phyloP scores from a whole-genome alignment of 1,140 invertebrate species.

The Hyphantria cunea region DNA sequence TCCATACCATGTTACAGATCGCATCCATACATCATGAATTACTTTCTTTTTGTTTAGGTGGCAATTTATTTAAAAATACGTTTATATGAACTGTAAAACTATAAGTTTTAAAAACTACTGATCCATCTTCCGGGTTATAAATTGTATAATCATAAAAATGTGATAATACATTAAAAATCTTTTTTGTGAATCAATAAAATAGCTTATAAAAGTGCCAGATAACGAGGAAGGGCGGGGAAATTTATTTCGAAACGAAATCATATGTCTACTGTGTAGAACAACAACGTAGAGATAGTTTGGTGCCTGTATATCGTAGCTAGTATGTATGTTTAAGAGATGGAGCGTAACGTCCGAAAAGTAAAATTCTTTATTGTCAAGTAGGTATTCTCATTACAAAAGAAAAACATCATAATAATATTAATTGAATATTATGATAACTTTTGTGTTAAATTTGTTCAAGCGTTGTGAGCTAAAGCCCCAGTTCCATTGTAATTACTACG shows the following conservation, averaged over 20 bases:
- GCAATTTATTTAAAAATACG: conserved; percentile 13
- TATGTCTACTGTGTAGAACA: conserved; percentile 81
- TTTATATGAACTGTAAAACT: conserved; percentile 13
- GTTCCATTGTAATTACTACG: conserved; percentile 47
- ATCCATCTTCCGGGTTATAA: conserved; percentile 9
- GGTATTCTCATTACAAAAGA: no score
- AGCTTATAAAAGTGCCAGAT: conserved; percentile 37
- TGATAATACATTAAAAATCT: conserved; percentile 32
- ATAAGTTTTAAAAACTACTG: conserved; percentile 1
- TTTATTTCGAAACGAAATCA: conserved; percentile 79
- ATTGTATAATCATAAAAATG: conserved; percentile 11
- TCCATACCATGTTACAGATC: conserved; percentile 16
- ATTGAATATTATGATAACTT: background rate
- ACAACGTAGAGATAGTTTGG: conserved; percentile 62
- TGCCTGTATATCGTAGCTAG: conserved; percentile 40
- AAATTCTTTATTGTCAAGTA: background rate
- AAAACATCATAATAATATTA: no score
- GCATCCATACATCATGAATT: conserved; percentile 3
- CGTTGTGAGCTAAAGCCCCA: conserved; percentile 68
- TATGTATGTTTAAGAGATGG: conserved; percentile 26
- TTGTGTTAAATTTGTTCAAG: conserved; percentile 44
- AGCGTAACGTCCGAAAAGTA: conserved; percentile 12
- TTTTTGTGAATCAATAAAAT: conserved; percentile 26
- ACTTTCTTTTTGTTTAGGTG: conserved; percentile 17
- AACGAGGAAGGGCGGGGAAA: conserved; percentile 51